Evolutionary conservation across 2,113 vertebrate genomes (phyloP), one percentile per base, ranked within the genome.

Genomic region (Lasiurus cinereus): DNA sequence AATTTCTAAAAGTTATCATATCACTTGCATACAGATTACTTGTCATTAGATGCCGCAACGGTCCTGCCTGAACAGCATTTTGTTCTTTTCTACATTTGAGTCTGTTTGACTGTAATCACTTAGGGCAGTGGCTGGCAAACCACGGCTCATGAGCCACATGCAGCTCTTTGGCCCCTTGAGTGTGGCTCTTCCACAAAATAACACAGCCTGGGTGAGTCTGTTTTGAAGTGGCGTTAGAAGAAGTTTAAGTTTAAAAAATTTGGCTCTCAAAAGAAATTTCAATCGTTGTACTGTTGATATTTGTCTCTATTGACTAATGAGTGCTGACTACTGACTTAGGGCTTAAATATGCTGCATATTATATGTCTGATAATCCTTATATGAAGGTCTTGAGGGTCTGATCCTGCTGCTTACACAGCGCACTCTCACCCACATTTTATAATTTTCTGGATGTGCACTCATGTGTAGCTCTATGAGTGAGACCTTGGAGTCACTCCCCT

Each of bases 391-490:
- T 22, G 18, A 76, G 83, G 48, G 36, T 78, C 21, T 36, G 73
- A 59, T 6, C 24, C 82, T 39, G 8, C 36, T 19, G 79, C 36
- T 62, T 19, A 43, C 8, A 19, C 48, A 15, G 13, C 5, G 2
- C 29, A n/a, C 69, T 27, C 46, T 14, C 22, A 36, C 4, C 0
- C n/a, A 3, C 1, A 19, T 19, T 76, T n/a, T n/a, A 9, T n/a
- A 8, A 54, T 77, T 54, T 69, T 15, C 3, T 3, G 72, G 39
- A 43, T 4, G 27, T 77, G 82, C 52, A 5, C 80, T 43, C 6
- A 0, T 5, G 6, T 66, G 39, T 12, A 22, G 15, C n/a, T 46
- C 22, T 8, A 0, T 31, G 21, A 0, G 21, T 3, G 24, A 74
- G 19, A 72, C 14, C 36, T 33, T 36, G 6, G 2, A 36, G 11